A percentile compares a stretch with the other conserved stretches of the same genome.
phyloP scores from a whole-genome alignment of 1,140 invertebrate genomes.

The Vanessa atalanta region DNA sequence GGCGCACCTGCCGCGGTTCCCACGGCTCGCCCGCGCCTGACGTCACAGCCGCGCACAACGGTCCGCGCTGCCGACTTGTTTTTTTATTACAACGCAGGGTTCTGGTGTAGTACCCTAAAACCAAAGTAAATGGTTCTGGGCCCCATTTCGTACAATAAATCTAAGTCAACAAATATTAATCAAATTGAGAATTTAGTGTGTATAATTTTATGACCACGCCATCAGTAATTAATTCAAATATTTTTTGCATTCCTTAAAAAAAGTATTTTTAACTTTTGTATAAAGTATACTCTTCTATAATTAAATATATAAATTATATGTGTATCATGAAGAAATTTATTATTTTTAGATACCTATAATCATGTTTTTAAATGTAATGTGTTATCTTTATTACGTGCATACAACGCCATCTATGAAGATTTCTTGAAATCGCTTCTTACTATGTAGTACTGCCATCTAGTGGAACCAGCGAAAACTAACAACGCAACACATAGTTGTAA shows the following conservation, averaged over 20 bases:
- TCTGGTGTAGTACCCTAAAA: conserved; percentile 35
- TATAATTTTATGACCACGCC: conserved; percentile 21
- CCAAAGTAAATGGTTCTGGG: conserved; percentile 8
- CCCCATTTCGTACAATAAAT: conserved; percentile 13
- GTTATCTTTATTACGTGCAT: neutral
- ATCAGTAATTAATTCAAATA: conserved; percentile 31
- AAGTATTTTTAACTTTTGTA: too few species aligned
- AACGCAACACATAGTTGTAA: conserved; percentile 4
- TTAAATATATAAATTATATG: too few species aligned
- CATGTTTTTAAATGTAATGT: neutral
- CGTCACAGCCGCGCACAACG: conserved; percentile 68
- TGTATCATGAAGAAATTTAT: too few species aligned
- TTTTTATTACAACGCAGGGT: conserved; percentile 49
- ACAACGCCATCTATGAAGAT: conserved; percentile 41
- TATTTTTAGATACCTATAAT: too few species aligned
- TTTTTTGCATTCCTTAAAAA: too few species aligned
- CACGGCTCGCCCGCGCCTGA: conserved; percentile 61
- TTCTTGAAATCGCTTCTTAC: neutral
- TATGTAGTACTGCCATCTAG: conserved; percentile 39
- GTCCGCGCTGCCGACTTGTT: conserved; percentile 54
- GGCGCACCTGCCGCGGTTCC: conserved; percentile 79
- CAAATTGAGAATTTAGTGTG: neutral
- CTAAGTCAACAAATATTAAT: neutral
- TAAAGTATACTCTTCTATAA: too few species aligned
- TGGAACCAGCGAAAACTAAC: neutral